Evolutionary conservation across 1,140 invertebrate species (phyloP).

Genomic region (Harpegnathos saltator): DNA sequence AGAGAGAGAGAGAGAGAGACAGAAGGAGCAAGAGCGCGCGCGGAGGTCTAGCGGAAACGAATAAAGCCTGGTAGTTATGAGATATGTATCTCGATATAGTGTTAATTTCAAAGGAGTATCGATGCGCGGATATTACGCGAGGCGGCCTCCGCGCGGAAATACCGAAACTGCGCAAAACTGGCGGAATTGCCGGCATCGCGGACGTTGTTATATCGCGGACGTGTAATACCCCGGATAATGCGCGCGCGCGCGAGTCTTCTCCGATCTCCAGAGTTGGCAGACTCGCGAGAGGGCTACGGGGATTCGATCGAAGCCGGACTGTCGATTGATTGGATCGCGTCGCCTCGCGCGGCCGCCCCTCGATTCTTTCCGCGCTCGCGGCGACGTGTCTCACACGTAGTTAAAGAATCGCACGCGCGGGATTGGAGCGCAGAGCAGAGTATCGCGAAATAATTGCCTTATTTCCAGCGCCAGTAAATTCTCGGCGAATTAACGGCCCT

Average conservation of each 20-base stretch:
- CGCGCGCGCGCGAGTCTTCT: background rate
- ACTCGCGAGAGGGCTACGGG: too few relatives aligned
- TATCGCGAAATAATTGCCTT: too few relatives aligned
- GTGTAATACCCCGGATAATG: background rate
- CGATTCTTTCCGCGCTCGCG: background rate
- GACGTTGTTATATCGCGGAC: slow-evolving; percentile 24
- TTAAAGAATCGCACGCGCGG: too few relatives aligned
- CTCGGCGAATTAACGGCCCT: too few relatives aligned
- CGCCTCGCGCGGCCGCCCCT: too few relatives aligned
- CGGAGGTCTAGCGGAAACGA: slow-evolving; percentile 51
- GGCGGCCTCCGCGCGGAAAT: slow-evolving; percentile 2
- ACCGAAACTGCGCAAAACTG: slow-evolving; percentile 31
- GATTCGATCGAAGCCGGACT: background rate
- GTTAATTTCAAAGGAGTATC: slow-evolving; percentile 46
- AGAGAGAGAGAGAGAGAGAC: too few relatives aligned
- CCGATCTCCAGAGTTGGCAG: too few relatives aligned
- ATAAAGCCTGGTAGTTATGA: slow-evolving; percentile 48
- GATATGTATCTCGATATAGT: slow-evolving; percentile 42
- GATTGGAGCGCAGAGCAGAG: too few relatives aligned
- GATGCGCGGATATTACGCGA: slow-evolving; percentile 39
- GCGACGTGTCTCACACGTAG: too few relatives aligned
- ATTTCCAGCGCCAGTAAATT: too few relatives aligned
- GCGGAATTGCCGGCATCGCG: slow-evolving; percentile 26
- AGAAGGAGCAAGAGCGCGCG: background rate
- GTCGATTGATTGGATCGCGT: background rate